Percentiles rank a stretch among this genome's conserved stretches.
These are phyloP conservation scores for Drosophila ogumai DNA, from an alignment of 1,140 invertebrate species.

Conservation along the genomic window DNA sequence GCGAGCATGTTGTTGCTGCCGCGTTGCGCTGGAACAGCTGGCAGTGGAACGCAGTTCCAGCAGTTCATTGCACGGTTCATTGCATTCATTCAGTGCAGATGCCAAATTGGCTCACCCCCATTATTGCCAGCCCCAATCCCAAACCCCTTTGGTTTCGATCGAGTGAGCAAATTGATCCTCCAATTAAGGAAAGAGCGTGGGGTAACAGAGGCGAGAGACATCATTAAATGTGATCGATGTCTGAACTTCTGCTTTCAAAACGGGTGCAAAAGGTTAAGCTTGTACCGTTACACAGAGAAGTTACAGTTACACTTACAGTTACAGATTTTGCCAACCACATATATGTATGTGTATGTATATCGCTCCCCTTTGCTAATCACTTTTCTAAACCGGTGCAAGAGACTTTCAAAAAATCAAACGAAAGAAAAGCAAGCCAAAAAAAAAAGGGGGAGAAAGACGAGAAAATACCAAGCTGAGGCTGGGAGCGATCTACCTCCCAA, in stretches of 20 bases:
- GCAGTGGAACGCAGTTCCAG: conserved; percentile 2
- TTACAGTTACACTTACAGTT: conserved; percentile 37
- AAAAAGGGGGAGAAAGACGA: conserved; percentile 23
- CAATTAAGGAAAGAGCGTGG: conserved; percentile 41
- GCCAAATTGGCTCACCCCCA: conserved; percentile 17
- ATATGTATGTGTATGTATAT: background rate
- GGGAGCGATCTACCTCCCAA: conserved; percentile 12
- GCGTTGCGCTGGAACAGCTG: conserved; percentile 4
- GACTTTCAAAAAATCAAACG: conserved; percentile 64
- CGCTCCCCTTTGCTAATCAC: conserved; percentile 58
- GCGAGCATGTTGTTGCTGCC: conserved; percentile 12
- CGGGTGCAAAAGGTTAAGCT: conserved; percentile 41
- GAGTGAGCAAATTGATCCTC: conserved; percentile 56
- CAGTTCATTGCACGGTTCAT: conserved; percentile 34
- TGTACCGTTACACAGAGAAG: conserved; percentile 5
- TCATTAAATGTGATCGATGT: conserved; percentile 37
- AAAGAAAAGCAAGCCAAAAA: conserved; percentile 24
- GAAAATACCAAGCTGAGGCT: conserved; percentile 46
- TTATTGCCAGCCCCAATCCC: conserved; percentile 6
- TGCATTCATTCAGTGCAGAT: conserved; percentile 38
- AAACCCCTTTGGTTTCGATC: conserved; percentile 36
- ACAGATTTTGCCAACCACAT: conserved; percentile 25
- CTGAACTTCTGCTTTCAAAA: conserved; percentile 25
- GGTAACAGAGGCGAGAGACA: background rate
- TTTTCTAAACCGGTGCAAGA: conserved; percentile 65